phyloP scores from a whole-genome alignment of 2,113 vertebrate genomes.

The Forbesichthys agassizii region DNA sequence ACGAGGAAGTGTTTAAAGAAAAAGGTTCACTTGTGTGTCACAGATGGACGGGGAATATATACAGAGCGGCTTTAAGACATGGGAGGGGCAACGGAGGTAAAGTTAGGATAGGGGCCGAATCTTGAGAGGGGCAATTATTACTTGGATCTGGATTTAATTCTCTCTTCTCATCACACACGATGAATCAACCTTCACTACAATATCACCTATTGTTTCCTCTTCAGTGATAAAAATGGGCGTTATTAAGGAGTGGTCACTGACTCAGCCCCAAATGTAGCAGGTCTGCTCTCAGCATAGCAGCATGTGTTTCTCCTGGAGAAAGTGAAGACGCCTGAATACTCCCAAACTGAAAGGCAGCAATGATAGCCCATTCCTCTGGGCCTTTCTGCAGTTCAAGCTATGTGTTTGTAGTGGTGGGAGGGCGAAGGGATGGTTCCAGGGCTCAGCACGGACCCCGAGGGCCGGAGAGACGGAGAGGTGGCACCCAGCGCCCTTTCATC shows the following conservation, averaged over 20 bases:
- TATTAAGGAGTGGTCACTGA: slow-evolving; percentile 2
- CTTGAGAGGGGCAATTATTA: slow-evolving; percentile 20
- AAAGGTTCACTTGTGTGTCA: slow-evolving; percentile 16
- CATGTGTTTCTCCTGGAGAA: slow-evolving; percentile 50
- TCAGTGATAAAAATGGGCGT: background rate
- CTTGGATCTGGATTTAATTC: slow-evolving; percentile 9
- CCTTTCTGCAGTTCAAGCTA: slow-evolving; percentile 26
- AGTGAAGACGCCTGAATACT: slow-evolving; percentile 28
- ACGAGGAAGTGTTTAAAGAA: background rate
- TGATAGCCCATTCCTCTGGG: slow-evolving; percentile 26
- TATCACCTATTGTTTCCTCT: too few species aligned
- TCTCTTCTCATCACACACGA: background rate
- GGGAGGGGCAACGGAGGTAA: slow-evolving; percentile 30
- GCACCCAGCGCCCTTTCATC: slow-evolving; percentile 1
- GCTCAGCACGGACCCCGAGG: slow-evolving; percentile 13
- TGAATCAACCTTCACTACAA: too few species aligned
- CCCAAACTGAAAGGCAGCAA: slow-evolving; percentile 28
- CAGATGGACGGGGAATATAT: background rate
- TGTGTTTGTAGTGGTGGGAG: slow-evolving; percentile 8
- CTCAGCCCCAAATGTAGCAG: slow-evolving; percentile 11
- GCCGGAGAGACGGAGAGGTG: background rate
- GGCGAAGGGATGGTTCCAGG: background rate
- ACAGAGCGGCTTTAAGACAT: slow-evolving; percentile 16
- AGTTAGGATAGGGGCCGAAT: background rate
- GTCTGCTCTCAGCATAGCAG: slow-evolving; percentile 5